Evolutionary conservation across 92 coral and sea anemone species (phyloP), one percentile per base, ranked within the genome.

Genomic region (Actinernus sp.): DNA sequence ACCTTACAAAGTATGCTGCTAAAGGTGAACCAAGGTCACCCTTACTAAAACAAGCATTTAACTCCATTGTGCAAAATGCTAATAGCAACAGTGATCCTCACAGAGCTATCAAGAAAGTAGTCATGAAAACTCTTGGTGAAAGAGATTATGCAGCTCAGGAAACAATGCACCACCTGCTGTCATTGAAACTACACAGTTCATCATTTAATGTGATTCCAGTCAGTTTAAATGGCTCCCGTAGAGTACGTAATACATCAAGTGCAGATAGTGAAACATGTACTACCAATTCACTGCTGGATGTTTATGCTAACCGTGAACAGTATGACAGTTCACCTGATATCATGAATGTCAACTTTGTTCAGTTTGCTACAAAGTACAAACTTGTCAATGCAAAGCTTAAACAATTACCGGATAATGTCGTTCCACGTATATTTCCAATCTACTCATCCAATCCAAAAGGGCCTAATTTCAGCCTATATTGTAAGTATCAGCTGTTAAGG

Each of bases 391-490:
- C 39, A n/a, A 71, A 84, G 63, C 74, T 84, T n/a, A 49, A 32
- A 31, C 78, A 78, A 65, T 71, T 51, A 34, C 58, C 81, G 41
- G 60, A 70, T 43, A 84, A 68, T 58, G 71, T 78, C 18, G 58
- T 84, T 41, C 81, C 90, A 20, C 36, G 71, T 26, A n/a, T n/a
- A n/a, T n/a, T n/a, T n/a, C n/a, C n/a, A n/a, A 58, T 59, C 24
- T 83, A 83, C 60, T 84, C 81, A 31, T 33, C 74, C 18, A 84
- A 84, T 19, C 90, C 81, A 41, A 84, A 77, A 47, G 90, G 90
- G 56, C 18, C 20, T 33, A 70, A 71, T 31, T 78, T 53, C 46
- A 56, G 76, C 26, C 57, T 71, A 5, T 78, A 63, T 28, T 71
- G 91, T 50, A 85, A 85, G 57, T 85, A 71, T 50, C 91, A 85